Evolutionary conservation across 2,797 vertebrate genomes (phyloP).

Genomic region (Acipenser oxyrinchus): DNA sequence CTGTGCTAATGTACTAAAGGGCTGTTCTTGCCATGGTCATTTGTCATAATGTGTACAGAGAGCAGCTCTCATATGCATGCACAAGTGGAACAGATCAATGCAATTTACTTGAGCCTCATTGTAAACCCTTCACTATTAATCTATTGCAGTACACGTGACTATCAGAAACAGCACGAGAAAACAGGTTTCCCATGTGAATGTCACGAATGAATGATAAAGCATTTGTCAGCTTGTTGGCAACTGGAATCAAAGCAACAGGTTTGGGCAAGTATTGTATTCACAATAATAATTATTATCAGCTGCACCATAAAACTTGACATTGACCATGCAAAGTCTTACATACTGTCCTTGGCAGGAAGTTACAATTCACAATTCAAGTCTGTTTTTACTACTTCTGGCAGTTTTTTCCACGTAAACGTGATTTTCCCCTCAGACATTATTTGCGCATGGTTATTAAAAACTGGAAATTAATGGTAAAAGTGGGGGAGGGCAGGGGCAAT

Average conservation of each 20-base stretch:
- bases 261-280: neutral
- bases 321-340: too few species aligned
- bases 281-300: neutral
- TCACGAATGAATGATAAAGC: constrained; percentile 3
- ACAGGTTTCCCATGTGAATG: constrained; percentile 5
- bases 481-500: too few species aligned
- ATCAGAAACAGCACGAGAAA: constrained; percentile 2
- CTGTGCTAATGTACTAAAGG: neutral
- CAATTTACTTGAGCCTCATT: constrained; percentile 24
- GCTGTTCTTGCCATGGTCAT: constrained; percentile 22
- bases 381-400: too few species aligned
- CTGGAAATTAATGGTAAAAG: too few species aligned
- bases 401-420: too few species aligned
- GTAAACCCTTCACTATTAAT: constrained; percentile 27
- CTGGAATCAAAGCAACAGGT: neutral
- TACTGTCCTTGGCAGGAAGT: too few species aligned
- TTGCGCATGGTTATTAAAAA: too few species aligned
- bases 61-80: constrained; percentile 22
- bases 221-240: neutral
- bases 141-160: constrained; percentile 15
- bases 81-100: constrained; percentile 34
- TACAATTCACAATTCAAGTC: too few species aligned
- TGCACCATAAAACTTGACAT: neutral
- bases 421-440: too few species aligned
- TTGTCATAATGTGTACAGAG: constrained; percentile 20